phyloP scores from a whole-genome alignment of 2,113 vertebrate genomes.

The Cariama cristata region DNA sequence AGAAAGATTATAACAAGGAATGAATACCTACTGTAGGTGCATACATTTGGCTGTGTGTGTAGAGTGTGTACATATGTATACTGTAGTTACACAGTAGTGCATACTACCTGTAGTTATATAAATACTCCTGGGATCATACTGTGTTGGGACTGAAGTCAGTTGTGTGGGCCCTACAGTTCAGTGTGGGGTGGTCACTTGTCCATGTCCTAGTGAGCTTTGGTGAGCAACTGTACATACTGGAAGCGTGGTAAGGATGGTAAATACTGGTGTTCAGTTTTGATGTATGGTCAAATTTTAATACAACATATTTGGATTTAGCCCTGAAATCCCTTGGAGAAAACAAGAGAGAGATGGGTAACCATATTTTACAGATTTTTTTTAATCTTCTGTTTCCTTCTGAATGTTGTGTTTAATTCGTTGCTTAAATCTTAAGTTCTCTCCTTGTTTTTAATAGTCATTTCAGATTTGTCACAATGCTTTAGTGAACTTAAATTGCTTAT shows the following conservation, averaged over 20 bases:
- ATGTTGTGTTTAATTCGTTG: not conserved
- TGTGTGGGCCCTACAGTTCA: not conserved
- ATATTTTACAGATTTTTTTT: not conserved
- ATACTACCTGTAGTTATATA: not conserved
- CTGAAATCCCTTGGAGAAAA: not conserved
- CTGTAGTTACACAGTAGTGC: no score
- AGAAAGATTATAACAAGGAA: not conserved
- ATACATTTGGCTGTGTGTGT: not conserved
- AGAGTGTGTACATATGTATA: accelerated
- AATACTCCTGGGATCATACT: not conserved
- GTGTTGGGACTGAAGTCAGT: not conserved
- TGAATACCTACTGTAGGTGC: not conserved
- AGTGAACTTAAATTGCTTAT: not conserved
- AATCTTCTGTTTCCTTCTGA: not conserved
- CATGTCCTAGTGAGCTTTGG: not conserved
- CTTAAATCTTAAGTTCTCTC: not conserved
- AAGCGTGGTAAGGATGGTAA: not conserved
- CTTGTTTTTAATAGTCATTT: not conserved
- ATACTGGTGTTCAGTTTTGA: not conserved
- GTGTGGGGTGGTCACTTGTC: not conserved
- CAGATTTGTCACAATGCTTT: not conserved
- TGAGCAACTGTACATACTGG: not conserved
- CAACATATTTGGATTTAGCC: not conserved
- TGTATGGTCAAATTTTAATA: not conserved
- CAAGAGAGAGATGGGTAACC: not conserved